These are phyloP conservation scores for Grallaria varia DNA, from an alignment of 2,113 vertebrate genomes.

Conservation along the genomic window DNA sequence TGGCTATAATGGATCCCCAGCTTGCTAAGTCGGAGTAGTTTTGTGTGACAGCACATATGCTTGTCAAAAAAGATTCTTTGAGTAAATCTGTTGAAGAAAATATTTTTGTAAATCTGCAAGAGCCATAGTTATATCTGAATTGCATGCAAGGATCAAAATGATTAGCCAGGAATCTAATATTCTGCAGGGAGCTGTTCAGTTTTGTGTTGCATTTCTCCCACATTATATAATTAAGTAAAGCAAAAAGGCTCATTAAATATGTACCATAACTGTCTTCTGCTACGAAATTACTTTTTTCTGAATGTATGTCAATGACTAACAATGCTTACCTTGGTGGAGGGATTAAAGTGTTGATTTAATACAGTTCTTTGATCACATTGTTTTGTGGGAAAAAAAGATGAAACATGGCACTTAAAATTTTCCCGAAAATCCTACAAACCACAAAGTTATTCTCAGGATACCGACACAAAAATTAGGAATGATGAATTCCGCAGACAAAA, in stretches of 20 bases:
- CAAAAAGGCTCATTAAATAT: background rate
- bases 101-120: conserved; percentile 66
- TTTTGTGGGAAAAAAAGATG: background rate
- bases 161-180: conserved; percentile 52
- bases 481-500: background rate
- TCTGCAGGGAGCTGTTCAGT: background rate
- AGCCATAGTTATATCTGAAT: conserved; percentile 47
- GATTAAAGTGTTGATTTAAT: background rate
- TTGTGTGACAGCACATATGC: conserved; percentile 68
- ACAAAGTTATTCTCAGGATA: background rate
- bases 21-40: conserved; percentile 63
- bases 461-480: background rate
- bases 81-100: conserved; percentile 69
- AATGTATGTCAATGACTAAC: background rate
- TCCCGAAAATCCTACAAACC: background rate
- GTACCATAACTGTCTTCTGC: background rate
- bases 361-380: background rate
- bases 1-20: conserved; percentile 70
- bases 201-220: background rate
- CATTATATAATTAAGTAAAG: background rate
- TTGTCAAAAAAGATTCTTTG: conserved; percentile 67
- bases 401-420: background rate
- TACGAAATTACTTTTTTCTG: background rate
- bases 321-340: background rate
- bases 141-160: conserved; percentile 43